phyloP scores from a whole-genome alignment of 2,113 vertebrate genomes.

The Myiagra hebetior region DNA sequence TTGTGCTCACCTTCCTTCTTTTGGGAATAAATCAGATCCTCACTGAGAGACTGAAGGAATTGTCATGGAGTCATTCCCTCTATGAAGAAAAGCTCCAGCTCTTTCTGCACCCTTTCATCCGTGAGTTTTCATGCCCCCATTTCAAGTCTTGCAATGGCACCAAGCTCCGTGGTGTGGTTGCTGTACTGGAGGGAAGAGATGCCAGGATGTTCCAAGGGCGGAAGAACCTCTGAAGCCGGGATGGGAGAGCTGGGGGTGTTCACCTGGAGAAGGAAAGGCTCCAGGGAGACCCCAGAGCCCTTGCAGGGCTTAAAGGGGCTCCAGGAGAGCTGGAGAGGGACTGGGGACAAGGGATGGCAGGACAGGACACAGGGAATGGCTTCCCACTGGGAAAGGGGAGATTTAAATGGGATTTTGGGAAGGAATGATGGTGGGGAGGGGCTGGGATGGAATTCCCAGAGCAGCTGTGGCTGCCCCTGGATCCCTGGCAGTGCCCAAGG shows the following conservation, averaged over 20 bases:
- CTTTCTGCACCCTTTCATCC: not conserved
- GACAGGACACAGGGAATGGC: not conserved
- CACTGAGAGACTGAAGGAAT: too few relatives aligned
- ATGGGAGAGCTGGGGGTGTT: not conserved
- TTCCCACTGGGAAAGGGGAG: too few relatives aligned
- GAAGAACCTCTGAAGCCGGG: not conserved
- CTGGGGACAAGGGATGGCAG: not conserved
- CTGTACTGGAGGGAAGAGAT: not conserved
- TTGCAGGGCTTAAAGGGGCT: not conserved
- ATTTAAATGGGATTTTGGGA: too few relatives aligned
- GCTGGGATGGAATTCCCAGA: not conserved
- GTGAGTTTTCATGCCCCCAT: too few relatives aligned
- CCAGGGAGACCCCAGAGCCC: not conserved
- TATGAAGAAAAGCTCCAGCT: not conserved
- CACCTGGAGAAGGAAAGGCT: fast-evolving
- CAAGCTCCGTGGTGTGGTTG: not conserved
- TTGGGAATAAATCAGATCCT: too few relatives aligned
- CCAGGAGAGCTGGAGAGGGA: not conserved
- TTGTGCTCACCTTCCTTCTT: not conserved
- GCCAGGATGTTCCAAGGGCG: too few relatives aligned
- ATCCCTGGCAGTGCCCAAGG: not conserved
- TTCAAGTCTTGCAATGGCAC: too few relatives aligned
- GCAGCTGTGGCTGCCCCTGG: not conserved
- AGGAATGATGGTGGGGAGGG: not conserved
- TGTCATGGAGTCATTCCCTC: too few relatives aligned